phyloP scores from a whole-genome alignment of 2,113 vertebrate species.

The Notechis scutatus region DNA sequence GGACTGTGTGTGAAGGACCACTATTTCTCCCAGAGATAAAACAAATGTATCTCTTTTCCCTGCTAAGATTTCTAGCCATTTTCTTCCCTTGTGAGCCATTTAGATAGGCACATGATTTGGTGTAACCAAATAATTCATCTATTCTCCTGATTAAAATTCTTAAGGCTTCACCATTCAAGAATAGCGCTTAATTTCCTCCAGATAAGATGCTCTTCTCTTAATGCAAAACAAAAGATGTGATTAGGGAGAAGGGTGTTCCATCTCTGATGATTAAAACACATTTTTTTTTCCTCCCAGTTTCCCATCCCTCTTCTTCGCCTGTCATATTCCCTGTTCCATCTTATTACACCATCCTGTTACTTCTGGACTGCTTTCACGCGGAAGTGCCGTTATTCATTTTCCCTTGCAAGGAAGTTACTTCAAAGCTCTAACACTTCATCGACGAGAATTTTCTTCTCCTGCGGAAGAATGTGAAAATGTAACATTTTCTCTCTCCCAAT shows the following conservation, averaged over 20 bases:
- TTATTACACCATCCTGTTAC: not conserved
- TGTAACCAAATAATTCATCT: not conserved
- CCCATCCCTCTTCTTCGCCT: not conserved
- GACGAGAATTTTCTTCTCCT: slow-evolving; percentile 20
- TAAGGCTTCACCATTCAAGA: not conserved
- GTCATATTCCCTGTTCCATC: not conserved
- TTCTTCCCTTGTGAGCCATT: not conserved
- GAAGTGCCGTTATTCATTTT: not conserved
- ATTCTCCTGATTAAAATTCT: not conserved
- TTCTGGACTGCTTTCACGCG: not conserved
- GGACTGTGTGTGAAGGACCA: not conserved
- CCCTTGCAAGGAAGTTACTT: not conserved
- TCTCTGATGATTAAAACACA: not conserved
- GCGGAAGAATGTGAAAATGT: slow-evolving; percentile 4
- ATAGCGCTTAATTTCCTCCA: not conserved
- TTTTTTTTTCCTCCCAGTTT: not conserved
- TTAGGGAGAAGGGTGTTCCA: not conserved
- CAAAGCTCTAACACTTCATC: not conserved
- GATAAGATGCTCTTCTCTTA: not conserved
- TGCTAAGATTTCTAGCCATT: not conserved
- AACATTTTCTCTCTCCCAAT: slow-evolving; percentile 10
- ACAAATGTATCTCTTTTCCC: not conserved
- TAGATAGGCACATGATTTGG: not conserved
- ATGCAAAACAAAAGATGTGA: not conserved
- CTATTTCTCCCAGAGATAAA: not conserved